A percentile compares a stretch with the other conserved stretches of the same genome.
Conservation (phyloP, 2,797 vertebrate genomes). For the Vespertilio murinus region DNA sequence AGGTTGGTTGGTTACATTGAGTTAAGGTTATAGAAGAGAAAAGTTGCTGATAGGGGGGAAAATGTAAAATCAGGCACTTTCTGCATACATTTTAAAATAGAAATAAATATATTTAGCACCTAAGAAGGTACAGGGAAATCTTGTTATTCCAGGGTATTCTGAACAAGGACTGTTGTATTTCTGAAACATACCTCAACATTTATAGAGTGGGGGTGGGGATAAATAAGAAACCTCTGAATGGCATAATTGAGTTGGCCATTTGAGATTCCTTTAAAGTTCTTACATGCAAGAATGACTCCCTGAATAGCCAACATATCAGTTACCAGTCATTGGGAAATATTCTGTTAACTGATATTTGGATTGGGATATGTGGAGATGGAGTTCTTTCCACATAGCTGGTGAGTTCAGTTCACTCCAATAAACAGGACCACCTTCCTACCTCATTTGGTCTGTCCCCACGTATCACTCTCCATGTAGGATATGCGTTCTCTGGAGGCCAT, state of each 20-base stretch:
- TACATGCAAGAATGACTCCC: neutral
- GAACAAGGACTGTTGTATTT: slow-evolving; percentile 83
- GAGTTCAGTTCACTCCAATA: neutral
- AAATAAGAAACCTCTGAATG: slow-evolving; percentile 63
- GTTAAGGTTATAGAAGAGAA: slow-evolving; percentile 78
- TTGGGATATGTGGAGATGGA: neutral
- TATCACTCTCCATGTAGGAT: neutral
- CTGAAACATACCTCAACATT: slow-evolving; percentile 77
- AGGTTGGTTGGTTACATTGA: slow-evolving; percentile 75
- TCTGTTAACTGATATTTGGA: neutral
- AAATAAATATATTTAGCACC: slow-evolving; percentile 84
- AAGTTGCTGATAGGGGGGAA: slow-evolving; percentile 75
- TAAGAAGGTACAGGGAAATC: slow-evolving; percentile 74
- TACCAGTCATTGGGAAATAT: neutral
- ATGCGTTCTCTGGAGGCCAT: neutral
- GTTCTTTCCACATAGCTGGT: neutral
- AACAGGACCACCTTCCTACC: neutral
- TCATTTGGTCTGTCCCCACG: neutral
- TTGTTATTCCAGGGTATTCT: slow-evolving; percentile 79
- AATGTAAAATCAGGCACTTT: slow-evolving; percentile 79
- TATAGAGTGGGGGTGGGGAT: neutral
- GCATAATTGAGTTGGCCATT: slow-evolving; percentile 60
- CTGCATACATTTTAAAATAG: slow-evolving; percentile 82
- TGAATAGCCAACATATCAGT: neutral
- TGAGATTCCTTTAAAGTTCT: slow-evolving; percentile 45